Evolutionary conservation across 2,113 vertebrate species (phyloP).

Genomic region (Chionodraco myersi): DNA sequence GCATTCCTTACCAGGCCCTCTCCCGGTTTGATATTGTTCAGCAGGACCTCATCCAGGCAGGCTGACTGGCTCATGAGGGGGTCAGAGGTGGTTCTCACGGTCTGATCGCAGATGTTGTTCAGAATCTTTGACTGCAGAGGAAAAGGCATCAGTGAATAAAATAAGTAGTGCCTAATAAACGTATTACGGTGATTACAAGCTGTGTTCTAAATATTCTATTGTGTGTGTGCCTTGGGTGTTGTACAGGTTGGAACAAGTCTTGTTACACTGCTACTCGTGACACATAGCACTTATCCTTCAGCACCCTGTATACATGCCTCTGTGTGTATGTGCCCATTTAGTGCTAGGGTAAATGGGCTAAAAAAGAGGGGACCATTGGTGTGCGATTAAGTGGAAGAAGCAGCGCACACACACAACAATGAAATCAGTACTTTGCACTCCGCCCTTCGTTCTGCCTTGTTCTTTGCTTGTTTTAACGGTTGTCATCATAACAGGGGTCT

Average conservation of each 20-base stretch:
- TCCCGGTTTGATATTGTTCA: conserved; percentile 90
- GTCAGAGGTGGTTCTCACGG: conserved; percentile 90
- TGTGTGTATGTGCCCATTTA: conserved; percentile 15
- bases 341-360: conserved; percentile 21
- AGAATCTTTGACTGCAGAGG: conserved; percentile 90
- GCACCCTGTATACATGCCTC: neutral
- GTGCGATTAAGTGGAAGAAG: conserved; percentile 31
- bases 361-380: conserved; percentile 29
- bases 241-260: conserved; percentile 28
- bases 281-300: conserved; percentile 19
- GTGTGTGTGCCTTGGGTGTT: neutral
- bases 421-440: conserved; percentile 5
- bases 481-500: conserved; percentile 44
- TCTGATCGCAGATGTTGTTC: conserved; percentile 96
- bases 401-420: neutral
- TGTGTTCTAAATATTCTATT: neutral
- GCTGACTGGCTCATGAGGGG: conserved; percentile 93
- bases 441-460: neutral
- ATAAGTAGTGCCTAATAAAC: neutral
- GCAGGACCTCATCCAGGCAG: conserved; percentile 92
- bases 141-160: conserved; percentile 4
- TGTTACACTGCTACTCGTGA: neutral
- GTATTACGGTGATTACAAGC: neutral
- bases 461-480: conserved; percentile 22
- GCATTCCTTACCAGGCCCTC: conserved; percentile 93